Base-by-base conservation (phyloP, 1,140 invertebrate species). In the Euwallacea similis region DNA sequence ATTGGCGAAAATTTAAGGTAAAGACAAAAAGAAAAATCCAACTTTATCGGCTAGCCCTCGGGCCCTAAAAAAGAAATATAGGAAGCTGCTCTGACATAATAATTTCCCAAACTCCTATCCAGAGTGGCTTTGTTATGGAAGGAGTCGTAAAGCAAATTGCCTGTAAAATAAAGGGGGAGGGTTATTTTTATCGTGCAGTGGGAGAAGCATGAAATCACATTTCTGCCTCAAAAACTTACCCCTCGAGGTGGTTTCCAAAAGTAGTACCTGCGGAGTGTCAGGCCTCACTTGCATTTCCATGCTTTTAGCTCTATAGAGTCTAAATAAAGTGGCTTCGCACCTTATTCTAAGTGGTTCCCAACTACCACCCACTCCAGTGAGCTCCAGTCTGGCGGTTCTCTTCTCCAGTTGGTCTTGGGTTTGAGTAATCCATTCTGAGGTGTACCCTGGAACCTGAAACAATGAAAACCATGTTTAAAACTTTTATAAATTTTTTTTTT, bases 381-480 rank as follows among this genome's bases (percentile, higher is more conserved):
- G 66, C 60, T 81, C 80, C 42, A 81, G 67, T 65, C 77, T 75
- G 54, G 77, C 79, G 21, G 73, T 74, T 21, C 77, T 78, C 55
- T 77, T 76, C 62, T 80, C 78, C 68, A 80, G 66, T 63, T 75
- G 70, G 60, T 80, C 77, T 33, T 58, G 69, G 33, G 74, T 74
- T 41, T 56, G 65, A 46, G 69, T 78, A 10, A 76, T 73, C 63
- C 75, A 76, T 58, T 78, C 76, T 6, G 79, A 79, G n/a, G 80
- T 81, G 41, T 79, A 80, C 21, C 79, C 80, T 13, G 80, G 80
- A 21, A 81, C 80, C 80, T 81, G 69, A 50, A 76, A 50, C 13
- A 33, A 33, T 33, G 21, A 1, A 4, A 33, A 33, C 21, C 21
- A 33, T 4, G 21, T 4, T 1, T 33, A 4, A 33, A 33, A 33